Percentiles rank a stretch among this genome's conserved stretches.
phyloP scores from a whole-genome alignment of 2,113 vertebrate genomes.

The Oryzias javanicus region DNA sequence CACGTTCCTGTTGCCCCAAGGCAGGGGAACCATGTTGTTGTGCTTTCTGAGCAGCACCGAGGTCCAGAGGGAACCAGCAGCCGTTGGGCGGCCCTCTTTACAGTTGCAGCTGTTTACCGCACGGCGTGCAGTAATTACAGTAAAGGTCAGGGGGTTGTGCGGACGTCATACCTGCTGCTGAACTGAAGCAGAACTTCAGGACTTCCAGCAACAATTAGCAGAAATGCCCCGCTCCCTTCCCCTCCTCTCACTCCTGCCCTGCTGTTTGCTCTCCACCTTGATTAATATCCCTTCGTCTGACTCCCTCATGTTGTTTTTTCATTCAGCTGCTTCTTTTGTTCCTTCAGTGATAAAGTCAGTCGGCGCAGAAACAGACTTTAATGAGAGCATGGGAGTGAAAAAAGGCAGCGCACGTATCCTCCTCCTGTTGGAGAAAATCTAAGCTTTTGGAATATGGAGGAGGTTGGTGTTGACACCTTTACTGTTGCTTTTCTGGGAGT shows the following conservation, averaged over 20 bases:
- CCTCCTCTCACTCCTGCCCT: slow-evolving; percentile 16
- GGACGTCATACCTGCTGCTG: slow-evolving; percentile 24
- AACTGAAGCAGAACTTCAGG: slow-evolving; percentile 21
- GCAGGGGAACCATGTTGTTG: slow-evolving; percentile 24
- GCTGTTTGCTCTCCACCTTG: slow-evolving; percentile 33
- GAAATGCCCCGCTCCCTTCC: slow-evolving; percentile 7
- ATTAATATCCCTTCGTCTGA: slow-evolving; percentile 27
- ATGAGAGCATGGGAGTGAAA: slow-evolving; percentile 33
- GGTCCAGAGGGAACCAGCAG: slow-evolving; percentile 25
- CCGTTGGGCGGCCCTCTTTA: slow-evolving; percentile 36
- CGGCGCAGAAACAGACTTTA: slow-evolving; percentile 25
- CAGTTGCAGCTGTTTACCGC: slow-evolving; percentile 36
- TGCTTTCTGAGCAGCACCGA: slow-evolving; percentile 39
- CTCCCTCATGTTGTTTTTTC: neutral
- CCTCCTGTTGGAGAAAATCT: neutral
- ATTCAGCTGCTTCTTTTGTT: slow-evolving; percentile 4
- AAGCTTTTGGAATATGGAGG: no score
- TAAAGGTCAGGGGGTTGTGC: slow-evolving; percentile 57
- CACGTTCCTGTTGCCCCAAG: slow-evolving; percentile 23
- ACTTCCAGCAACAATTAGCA: slow-evolving; percentile 50
- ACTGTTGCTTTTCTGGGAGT: no score
- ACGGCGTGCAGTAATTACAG: slow-evolving; percentile 70
- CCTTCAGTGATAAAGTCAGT: slow-evolving; percentile 5
- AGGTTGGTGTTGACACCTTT: no score
- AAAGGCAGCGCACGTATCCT: slow-evolving; percentile 12